Conservation (phyloP, 2,888 invertebrate genomes). For the Caprella mutica region DNA sequence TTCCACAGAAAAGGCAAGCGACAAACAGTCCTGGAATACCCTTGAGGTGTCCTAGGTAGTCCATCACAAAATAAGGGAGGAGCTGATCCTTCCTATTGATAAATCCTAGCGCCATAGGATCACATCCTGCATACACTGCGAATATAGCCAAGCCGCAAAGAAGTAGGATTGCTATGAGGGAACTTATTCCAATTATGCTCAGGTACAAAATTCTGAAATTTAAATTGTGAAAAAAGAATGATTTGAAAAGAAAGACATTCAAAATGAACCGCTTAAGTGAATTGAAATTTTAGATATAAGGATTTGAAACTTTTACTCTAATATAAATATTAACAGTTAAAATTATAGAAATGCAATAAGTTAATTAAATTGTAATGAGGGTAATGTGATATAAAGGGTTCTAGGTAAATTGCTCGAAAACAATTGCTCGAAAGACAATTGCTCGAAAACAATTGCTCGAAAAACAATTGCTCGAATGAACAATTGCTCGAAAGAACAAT, state of each 20-base stretch:
- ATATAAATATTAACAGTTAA: neutral
- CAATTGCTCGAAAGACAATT: no score
- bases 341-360: no score
- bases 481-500: no score
- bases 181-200: constrained; percentile 2
- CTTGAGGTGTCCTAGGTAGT: neutral
- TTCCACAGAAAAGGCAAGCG: neutral
- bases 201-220: constrained; percentile 1
- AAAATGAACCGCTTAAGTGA: no score
- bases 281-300: no score
- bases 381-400: no score
- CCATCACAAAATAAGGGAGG: constrained; percentile 4
- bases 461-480: no score
- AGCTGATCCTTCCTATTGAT: constrained; percentile 5
- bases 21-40: constrained; percentile 6
- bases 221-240: neutral
- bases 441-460: no score
- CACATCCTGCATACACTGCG: constrained; percentile 8
- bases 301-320: no score
- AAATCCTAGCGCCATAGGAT: constrained; percentile 3
- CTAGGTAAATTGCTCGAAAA: no score
- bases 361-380: no score
- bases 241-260: neutral
- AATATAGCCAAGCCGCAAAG: neutral
- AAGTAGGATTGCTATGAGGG: neutral